A percentile compares a stretch with the other conserved stretches of the same genome.
These are phyloP conservation scores for Sphaerophoria taeniata DNA, from an alignment of 2,888 invertebrate genomes.

Conservation along the genomic window DNA sequence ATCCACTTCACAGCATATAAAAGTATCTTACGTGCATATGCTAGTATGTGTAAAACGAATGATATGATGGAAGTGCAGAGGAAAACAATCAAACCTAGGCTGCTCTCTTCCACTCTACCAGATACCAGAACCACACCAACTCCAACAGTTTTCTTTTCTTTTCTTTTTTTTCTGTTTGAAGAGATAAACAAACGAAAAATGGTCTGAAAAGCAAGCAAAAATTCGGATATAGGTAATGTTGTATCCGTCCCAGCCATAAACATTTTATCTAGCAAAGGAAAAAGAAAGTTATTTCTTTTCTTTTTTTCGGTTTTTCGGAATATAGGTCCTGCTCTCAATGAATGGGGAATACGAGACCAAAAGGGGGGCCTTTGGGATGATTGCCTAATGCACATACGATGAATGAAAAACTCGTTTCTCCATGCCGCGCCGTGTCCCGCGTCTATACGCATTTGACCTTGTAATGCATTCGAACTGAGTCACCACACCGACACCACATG, in stretches of 20 bases:
- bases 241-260: conserved; percentile 14
- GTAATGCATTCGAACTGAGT: conserved; percentile 57
- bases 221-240: conserved; percentile 39
- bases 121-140: too few species aligned
- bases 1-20: neutral
- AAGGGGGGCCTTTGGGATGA: conserved; percentile 21
- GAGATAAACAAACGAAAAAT: conserved; percentile 67
- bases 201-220: conserved; percentile 40
- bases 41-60: conserved; percentile 26
- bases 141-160: neutral
- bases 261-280: conserved; percentile 54
- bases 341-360: conserved; percentile 1
- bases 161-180: conserved; percentile 13
- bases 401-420: conserved; percentile 39
- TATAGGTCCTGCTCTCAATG: conserved; percentile 29
- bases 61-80: conserved; percentile 51
- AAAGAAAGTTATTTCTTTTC: conserved; percentile 62
- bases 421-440: neutral
- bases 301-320: conserved; percentile 21
- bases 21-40: neutral
- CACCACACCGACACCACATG: conserved; percentile 44
- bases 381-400: conserved; percentile 33
- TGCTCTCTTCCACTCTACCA: neutral
- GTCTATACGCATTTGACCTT: conserved; percentile 62
- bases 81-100: conserved; percentile 43